phyloP scores from a whole-genome alignment of 2,113 vertebrate genomes.

The Leucoraja erinaceus region DNA sequence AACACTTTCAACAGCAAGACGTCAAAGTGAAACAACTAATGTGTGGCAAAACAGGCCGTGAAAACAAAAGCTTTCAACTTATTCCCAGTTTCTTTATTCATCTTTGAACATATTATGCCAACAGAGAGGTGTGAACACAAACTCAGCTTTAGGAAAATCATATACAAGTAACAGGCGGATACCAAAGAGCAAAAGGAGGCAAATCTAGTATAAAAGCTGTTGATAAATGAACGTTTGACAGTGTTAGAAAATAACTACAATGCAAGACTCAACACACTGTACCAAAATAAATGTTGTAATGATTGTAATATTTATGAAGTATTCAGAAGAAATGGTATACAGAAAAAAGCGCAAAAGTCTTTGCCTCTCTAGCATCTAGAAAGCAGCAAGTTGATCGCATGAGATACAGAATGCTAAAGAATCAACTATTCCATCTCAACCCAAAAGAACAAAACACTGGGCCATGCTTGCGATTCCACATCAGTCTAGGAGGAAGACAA shows the following conservation, averaged over 20 bases:
- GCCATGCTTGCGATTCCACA: neutral
- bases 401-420: neutral
- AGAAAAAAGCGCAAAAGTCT: neutral
- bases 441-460: neutral
- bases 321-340: neutral
- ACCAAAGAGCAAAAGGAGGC: neutral
- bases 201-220: neutral
- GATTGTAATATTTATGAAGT: neutral
- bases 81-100: neutral
- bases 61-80: neutral
- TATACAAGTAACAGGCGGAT: neutral
- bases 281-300: no score
- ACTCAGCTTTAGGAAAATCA: neutral
- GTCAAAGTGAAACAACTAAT: neutral
- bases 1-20: neutral
- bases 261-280: no score
- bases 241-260: neutral
- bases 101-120: neutral
- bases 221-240: neutral
- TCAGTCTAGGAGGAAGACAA: neutral
- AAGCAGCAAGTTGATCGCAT: neutral
- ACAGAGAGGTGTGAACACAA: neutral
- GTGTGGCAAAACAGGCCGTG: neutral
- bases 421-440: neutral
- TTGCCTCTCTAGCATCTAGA: neutral